Percentiles rank a stretch among this genome's conserved stretches.
Evolutionary conservation across 2,888 invertebrate genomes (phyloP).

Genomic region (Lasioglossum villosulum): DNA sequence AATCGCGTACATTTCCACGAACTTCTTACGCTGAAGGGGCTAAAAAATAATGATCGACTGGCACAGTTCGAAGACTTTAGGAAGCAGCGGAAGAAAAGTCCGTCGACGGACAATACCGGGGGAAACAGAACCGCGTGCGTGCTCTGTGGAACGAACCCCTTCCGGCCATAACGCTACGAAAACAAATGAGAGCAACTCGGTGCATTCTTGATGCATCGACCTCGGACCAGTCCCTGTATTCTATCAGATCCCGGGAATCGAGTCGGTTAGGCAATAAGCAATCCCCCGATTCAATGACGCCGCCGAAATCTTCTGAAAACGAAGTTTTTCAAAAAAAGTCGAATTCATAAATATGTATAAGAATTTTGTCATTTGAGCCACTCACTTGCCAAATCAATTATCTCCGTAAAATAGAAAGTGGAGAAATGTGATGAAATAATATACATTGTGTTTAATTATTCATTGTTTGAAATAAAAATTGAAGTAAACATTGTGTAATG

Average conservation of each 20-base stretch:
- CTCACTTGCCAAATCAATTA: too few species aligned
- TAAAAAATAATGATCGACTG: conserved; percentile 1
- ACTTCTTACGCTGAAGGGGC: not conserved
- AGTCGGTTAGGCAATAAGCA: conserved; percentile 35
- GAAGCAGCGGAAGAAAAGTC: not conserved
- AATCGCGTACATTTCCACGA: not conserved
- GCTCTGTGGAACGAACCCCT: not conserved
- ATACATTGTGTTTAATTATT: too few species aligned
- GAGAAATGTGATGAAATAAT: too few species aligned
- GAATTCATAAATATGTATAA: too few species aligned
- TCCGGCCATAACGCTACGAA: not conserved
- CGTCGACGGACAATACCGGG: not conserved
- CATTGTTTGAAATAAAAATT: too few species aligned
- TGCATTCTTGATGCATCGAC: conserved; percentile 3
- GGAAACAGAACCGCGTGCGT: not conserved
- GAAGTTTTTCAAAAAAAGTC: not conserved
- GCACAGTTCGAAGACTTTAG: not conserved
- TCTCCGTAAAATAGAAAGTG: too few species aligned
- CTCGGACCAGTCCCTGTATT: not conserved
- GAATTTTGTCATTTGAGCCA: too few species aligned
- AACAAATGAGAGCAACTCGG: not conserved
- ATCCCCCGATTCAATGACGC: conserved; percentile 33
- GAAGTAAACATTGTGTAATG: too few species aligned
- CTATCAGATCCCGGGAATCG: conserved; percentile 7
- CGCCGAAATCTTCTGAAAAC: conserved; percentile 11